These are phyloP conservation scores for Chaetodon trifascialis DNA, from an alignment of 2,113 vertebrate genomes.

Conservation along the genomic window DNA sequence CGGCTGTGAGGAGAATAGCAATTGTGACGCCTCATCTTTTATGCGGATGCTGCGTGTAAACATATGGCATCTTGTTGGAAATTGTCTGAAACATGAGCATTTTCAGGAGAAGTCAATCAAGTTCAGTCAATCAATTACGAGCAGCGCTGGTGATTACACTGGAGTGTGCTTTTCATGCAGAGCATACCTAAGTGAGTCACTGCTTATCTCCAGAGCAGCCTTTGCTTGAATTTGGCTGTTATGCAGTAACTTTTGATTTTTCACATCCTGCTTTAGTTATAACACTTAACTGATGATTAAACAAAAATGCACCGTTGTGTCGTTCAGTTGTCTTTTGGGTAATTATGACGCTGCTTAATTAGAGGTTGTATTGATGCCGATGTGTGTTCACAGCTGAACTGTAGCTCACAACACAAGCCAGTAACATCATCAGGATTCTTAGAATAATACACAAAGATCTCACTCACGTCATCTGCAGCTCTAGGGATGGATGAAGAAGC, in stretches of 20 bases:
- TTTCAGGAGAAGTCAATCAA: conserved; percentile 63
- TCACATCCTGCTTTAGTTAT: neutral
- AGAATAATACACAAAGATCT: neutral
- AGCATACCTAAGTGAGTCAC: conserved; percentile 26
- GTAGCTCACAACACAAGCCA: neutral
- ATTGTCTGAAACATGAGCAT: conserved; percentile 45
- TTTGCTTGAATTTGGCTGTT: conserved; percentile 6
- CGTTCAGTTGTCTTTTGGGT: neutral
- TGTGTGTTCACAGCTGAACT: too few relatives aligned
- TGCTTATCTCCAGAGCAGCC: conserved; percentile 14
- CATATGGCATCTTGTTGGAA: conserved; percentile 41
- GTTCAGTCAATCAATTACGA: conserved; percentile 58
- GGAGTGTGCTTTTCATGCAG: conserved; percentile 31
- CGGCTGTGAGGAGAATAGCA: conserved; percentile 44
- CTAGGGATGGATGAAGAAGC: neutral
- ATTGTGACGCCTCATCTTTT: conserved; percentile 12
- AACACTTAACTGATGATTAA: neutral
- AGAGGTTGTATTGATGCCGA: neutral
- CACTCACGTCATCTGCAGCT: neutral
- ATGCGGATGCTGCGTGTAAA: neutral
- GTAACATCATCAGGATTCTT: neutral
- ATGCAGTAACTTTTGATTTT: neutral
- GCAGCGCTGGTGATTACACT: conserved; percentile 19
- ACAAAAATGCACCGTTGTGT: neutral
- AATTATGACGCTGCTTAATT: neutral